Evolutionary conservation across 2,797 vertebrate genomes (phyloP).

Genomic region (Potorous gilbertii): DNA sequence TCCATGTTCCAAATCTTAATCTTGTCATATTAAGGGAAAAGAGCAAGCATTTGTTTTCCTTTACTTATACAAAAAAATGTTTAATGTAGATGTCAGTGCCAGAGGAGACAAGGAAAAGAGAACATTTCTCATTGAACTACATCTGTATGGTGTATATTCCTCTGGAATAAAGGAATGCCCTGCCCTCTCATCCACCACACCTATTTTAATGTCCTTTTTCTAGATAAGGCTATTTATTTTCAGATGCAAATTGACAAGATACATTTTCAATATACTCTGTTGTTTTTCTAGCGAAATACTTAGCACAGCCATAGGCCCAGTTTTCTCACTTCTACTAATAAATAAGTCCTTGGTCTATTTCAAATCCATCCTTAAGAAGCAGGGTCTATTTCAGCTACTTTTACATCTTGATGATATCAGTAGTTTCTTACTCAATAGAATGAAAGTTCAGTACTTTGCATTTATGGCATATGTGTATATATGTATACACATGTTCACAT

Average conservation of each 20-base stretch:
- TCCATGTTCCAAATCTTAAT: background rate
- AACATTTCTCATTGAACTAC: conserved; percentile 13
- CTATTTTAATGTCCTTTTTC: conserved; percentile 16
- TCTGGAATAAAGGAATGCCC: background rate
- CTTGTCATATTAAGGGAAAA: background rate
- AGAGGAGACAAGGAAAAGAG: background rate
- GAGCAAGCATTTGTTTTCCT: conserved; percentile 16
- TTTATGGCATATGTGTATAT: background rate
- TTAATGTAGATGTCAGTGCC: conserved; percentile 1
- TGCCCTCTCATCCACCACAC: background rate
- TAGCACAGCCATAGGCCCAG: conserved; percentile 8
- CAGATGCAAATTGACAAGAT: conserved; percentile 53
- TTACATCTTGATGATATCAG: background rate
- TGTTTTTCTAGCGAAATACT: conserved; percentile 47
- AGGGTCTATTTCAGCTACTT: background rate
- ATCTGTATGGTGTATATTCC: conserved; percentile 6
- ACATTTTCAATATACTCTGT: conserved; percentile 35
- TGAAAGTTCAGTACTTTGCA: background rate
- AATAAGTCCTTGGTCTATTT: conserved; percentile 19
- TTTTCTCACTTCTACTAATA: conserved; percentile 27
- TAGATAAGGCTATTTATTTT: background rate
- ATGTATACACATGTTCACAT: background rate
- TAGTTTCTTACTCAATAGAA: background rate
- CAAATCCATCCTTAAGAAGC: background rate
- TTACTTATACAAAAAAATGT: conserved; percentile 11